Evolutionary conservation across 2,113 vertebrate genomes (phyloP).

Genomic region (Nyctereutes procyonoides): DNA sequence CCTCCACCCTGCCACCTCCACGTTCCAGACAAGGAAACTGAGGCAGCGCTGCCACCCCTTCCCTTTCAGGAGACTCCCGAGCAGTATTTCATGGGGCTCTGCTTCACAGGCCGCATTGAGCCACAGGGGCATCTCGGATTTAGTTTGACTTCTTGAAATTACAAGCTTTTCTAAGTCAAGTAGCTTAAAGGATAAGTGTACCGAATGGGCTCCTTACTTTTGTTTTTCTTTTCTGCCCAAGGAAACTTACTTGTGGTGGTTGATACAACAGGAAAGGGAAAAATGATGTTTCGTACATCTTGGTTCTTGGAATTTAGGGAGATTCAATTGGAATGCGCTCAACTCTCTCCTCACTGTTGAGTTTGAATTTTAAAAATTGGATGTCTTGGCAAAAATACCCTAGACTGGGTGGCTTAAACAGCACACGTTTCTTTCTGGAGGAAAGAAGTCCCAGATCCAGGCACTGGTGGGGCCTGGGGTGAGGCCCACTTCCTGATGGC

Average conservation of each 20-base stretch:
- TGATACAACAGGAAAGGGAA: neutral
- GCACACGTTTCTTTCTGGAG: neutral
- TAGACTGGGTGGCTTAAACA: too few species aligned
- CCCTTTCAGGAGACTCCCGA: neutral
- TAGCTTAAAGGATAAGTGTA: neutral
- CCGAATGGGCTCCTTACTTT: neutral
- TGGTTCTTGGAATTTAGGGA: neutral
- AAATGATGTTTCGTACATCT: neutral
- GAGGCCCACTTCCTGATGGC: neutral
- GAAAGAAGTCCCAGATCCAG: neutral
- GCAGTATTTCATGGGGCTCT: rapidly evolving
- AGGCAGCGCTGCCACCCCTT: neutral
- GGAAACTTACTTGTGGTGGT: neutral
- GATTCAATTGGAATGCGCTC: neutral
- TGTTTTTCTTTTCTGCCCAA: neutral
- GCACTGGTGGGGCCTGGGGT: rapidly evolving
- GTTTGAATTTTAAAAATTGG: neutral
- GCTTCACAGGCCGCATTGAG: too few species aligned
- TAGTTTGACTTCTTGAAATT: neutral
- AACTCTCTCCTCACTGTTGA: neutral
- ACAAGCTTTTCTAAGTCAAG: neutral
- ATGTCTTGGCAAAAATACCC: neutral
- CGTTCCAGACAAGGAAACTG: neutral
- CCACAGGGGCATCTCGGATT: neutral
- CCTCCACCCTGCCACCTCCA: rapidly evolving